Conservation (phyloP, 2,888 invertebrate genomes). For the Tiliacea aurago region DNA sequence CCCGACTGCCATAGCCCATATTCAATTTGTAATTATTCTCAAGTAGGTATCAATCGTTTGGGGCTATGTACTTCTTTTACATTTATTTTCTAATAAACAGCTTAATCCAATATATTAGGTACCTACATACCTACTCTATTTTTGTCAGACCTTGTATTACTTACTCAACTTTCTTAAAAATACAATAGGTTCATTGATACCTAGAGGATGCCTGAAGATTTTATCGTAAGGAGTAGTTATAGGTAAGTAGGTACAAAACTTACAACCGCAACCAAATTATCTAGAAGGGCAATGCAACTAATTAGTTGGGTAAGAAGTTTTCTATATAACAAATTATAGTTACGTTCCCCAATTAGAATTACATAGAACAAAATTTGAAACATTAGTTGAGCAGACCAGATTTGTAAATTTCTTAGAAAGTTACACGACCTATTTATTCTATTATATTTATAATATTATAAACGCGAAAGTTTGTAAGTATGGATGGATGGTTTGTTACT, state of each 20-base stretch:
- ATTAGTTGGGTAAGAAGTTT: not conserved
- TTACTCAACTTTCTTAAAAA: not conserved
- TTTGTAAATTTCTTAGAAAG: not conserved
- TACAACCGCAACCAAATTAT: not conserved
- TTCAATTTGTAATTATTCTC: not conserved
- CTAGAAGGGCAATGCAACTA: not conserved
- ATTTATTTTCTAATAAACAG: not conserved
- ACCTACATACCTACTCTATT: not conserved
- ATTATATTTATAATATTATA: too few relatives aligned
- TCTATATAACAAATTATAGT: not conserved
- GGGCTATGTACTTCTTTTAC: not conserved
- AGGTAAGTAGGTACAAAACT: not conserved
- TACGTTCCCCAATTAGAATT: too few relatives aligned
- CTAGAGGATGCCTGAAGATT: not conserved
- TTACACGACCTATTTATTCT: too few relatives aligned
- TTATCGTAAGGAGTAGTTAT: not conserved
- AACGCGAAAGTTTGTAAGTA: too few relatives aligned
- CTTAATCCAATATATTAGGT: not conserved
- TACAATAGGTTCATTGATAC: conserved; percentile 4
- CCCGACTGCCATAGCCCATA: not conserved
- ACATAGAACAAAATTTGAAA: conserved; percentile 8
- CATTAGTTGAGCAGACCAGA: conserved; percentile 57
- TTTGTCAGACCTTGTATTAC: conserved; percentile 5
- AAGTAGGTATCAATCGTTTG: not conserved
- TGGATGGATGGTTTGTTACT: too few relatives aligned